Base-by-base conservation (phyloP, 2,113 vertebrate species). In the Gallinago media region DNA sequence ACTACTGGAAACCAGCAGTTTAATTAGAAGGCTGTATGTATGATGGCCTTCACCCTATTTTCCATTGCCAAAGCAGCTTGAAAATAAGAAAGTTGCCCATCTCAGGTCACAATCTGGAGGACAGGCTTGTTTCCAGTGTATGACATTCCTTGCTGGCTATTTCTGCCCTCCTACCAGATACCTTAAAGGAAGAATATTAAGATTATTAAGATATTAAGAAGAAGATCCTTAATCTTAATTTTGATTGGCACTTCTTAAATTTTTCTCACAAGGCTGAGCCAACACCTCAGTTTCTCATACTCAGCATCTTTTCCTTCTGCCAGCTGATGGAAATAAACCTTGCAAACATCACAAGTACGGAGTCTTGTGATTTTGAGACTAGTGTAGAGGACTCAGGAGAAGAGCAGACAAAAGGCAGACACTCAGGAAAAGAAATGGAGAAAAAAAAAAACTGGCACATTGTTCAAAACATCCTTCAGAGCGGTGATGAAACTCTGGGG, bases 21-120 rank as follows among this genome's bases (percentile, higher is more conserved):
- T 6, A 8, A 5, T 2, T 2, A 22, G 18, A 38, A 8, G 36
- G 4, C 8, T 34, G 14, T 1, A 2, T 1, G 13, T 6, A 7
- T 2, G 23, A 29, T 1, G 42, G 8, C 31, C 38, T 42, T 11
- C 31, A 7, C 25, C 44, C 46, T 54, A 6, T 52, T 27, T 34
- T 3, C n/a, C 40, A 1, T 20, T 34, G 32, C 71, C n/a, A 13
- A 31, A 40, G 77, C 65, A 23, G 36, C 23, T 16, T 31, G 50
- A 46, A 59, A 46, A 38, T 38, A 38, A 38, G 38, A 38, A 38
- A 38, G 38, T 38, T 38, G 38, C 38, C 38, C 38, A 38, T 38
- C 38, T 38, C 38, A 12, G 38, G 38, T 38, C 38, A 38, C 38
- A 38, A 9, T 18, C 22, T 11, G 68, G 81, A 31, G 74, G n/a